Conservation (phyloP, 2,888 invertebrate species). For the Acanthosoma haemorrhoidale region DNA sequence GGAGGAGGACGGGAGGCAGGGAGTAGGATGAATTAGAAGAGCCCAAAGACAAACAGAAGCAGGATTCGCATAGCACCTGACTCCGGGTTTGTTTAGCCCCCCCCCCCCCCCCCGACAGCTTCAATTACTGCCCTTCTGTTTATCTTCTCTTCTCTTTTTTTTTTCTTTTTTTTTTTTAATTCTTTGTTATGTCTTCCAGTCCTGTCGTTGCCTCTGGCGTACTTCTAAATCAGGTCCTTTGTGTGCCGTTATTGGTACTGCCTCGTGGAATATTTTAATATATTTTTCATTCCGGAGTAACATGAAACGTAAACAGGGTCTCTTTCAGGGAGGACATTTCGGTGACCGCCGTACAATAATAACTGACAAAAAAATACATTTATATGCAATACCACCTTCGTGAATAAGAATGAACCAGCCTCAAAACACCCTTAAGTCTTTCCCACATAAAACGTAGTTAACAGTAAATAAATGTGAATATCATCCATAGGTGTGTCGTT, state of each 20-base stretch:
- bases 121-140: constrained; percentile 9
- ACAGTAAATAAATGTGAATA: too few species aligned
- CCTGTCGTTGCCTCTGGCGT: background rate
- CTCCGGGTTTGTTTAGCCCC: background rate
- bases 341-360: too few species aligned
- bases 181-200: background rate
- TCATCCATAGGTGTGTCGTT: too few species aligned
- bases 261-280: background rate
- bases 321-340: too few species aligned
- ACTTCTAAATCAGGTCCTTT: background rate
- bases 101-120: background rate
- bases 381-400: too few species aligned
- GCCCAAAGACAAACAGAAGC: background rate
- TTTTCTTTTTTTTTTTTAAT: background rate
- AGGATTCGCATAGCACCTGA: background rate
- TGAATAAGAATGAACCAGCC: too few species aligned
- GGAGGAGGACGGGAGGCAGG: background rate
- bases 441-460: too few species aligned
- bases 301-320: too few species aligned
- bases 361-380: too few species aligned
- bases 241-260: background rate
- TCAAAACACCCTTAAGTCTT: too few species aligned
- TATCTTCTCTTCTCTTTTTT: background rate
- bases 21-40: background rate
- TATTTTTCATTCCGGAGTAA: too few species aligned